Evolutionary conservation across 2,797 vertebrate genomes (phyloP).

Genomic region (Xyrichtys novacula): DNA sequence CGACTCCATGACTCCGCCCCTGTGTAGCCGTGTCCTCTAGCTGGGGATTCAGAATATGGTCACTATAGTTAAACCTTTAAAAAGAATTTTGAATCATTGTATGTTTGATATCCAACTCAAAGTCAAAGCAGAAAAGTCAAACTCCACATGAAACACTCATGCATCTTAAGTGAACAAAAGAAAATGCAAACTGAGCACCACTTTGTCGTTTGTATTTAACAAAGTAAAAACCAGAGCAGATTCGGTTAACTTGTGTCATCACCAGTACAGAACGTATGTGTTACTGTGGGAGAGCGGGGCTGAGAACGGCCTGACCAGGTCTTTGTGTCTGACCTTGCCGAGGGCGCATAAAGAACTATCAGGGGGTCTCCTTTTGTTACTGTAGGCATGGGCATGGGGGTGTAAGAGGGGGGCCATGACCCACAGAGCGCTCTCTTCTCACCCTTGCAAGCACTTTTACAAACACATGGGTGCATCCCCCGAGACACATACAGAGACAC

Average conservation of each 20-base stretch:
- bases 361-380: slow-evolving; percentile 78
- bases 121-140: neutral
- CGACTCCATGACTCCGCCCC: too few species aligned
- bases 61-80: neutral
- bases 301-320: slow-evolving; percentile 72
- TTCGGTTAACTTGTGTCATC: slow-evolving; percentile 7
- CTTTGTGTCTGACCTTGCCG: slow-evolving; percentile 79
- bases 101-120: neutral
- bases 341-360: slow-evolving; percentile 62
- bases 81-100: neutral
- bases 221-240: neutral
- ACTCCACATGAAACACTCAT: neutral
- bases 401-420: slow-evolving; percentile 63
- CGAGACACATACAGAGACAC: slow-evolving; percentile 48
- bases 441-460: slow-evolving; percentile 84
- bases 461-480: slow-evolving; percentile 75
- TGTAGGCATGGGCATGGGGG: slow-evolving; percentile 74
- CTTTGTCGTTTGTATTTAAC: neutral
- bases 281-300: slow-evolving; percentile 49
- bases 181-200: neutral
- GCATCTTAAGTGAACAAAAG: neutral
- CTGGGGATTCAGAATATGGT: too few species aligned
- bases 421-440: slow-evolving; percentile 72
- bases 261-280: slow-evolving; percentile 23
- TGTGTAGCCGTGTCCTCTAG: too few species aligned